Evolutionary conservation across 2,888 invertebrate genomes (phyloP).

Genomic region (Philonicus albiceps): DNA sequence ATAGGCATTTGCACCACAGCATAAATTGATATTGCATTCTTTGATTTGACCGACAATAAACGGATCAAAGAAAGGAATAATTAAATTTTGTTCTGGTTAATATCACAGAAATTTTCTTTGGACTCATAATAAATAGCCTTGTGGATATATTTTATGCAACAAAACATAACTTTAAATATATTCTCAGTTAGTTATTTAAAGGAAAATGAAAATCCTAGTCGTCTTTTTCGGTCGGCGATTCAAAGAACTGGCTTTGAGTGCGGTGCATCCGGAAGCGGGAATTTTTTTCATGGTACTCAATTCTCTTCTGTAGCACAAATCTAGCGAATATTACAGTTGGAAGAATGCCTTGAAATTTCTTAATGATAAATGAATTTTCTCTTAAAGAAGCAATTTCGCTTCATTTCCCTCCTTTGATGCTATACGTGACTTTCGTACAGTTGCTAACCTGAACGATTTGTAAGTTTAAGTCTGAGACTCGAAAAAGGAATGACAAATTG

Average conservation of each 20-base stretch:
- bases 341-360: background rate
- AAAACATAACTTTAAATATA: background rate
- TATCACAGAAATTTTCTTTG: background rate
- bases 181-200: background rate
- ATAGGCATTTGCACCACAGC: too few relatives aligned
- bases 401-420: constrained; percentile 17
- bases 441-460: constrained; percentile 35
- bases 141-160: background rate
- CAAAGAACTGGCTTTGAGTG: background rate
- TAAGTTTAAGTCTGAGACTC: constrained; percentile 4
- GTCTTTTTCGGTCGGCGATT: background rate
- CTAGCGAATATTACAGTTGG: background rate
- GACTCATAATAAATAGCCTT: background rate
- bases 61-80: too few relatives aligned
- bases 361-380: constrained; percentile 28
- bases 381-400: constrained; percentile 30
- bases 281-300: background rate
- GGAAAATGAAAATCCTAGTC: background rate
- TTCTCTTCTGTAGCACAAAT: background rate
- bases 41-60: too few relatives aligned
- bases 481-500: constrained; percentile 38
- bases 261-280: background rate
- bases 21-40: too few relatives aligned
- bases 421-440: constrained; percentile 15
- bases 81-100: too few relatives aligned